Conservation (phyloP, 2,797 vertebrate genomes). For the Enteromius radiatus region DNA sequence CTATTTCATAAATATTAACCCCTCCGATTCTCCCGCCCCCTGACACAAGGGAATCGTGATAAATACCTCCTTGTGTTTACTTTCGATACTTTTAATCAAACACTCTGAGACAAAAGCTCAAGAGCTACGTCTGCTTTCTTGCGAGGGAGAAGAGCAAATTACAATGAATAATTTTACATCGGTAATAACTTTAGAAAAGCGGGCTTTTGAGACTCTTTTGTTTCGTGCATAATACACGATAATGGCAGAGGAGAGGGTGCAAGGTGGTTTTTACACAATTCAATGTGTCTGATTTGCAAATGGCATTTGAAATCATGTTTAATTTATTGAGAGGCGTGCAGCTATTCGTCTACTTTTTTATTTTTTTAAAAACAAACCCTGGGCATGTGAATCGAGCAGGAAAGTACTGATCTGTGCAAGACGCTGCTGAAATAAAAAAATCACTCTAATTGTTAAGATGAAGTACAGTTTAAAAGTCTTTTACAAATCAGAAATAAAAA, state of each 20-base stretch:
- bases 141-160: slow-evolving; percentile 39
- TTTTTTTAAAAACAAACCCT: background rate
- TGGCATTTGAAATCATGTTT: slow-evolving; percentile 51
- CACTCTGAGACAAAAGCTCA: slow-evolving; percentile 32
- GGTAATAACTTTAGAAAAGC: slow-evolving; percentile 56
- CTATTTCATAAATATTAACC: slow-evolving; percentile 43
- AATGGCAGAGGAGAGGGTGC: slow-evolving; percentile 53
- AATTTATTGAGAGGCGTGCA: slow-evolving; percentile 52
- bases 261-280: slow-evolving; percentile 54
- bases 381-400: background rate
- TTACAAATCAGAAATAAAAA: background rate
- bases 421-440: background rate
- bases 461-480: background rate
- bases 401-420: background rate
- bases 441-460: background rate
- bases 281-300: slow-evolving; percentile 52
- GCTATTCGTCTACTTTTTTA: slow-evolving; percentile 60
- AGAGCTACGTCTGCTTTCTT: slow-evolving; percentile 9
- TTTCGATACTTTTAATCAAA: slow-evolving; percentile 60
- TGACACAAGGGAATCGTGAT: slow-evolving; percentile 51
- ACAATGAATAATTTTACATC: slow-evolving; percentile 64
- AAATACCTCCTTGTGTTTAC: slow-evolving; percentile 61
- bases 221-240: slow-evolving; percentile 56
- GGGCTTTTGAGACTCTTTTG: slow-evolving; percentile 49
- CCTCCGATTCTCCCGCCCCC: background rate